A percentile compares a stretch with the other conserved stretches of the same genome.
These are phyloP conservation scores for Gallinago undulata DNA, from an alignment of 2,113 vertebrate genomes.

Conservation along the genomic window DNA sequence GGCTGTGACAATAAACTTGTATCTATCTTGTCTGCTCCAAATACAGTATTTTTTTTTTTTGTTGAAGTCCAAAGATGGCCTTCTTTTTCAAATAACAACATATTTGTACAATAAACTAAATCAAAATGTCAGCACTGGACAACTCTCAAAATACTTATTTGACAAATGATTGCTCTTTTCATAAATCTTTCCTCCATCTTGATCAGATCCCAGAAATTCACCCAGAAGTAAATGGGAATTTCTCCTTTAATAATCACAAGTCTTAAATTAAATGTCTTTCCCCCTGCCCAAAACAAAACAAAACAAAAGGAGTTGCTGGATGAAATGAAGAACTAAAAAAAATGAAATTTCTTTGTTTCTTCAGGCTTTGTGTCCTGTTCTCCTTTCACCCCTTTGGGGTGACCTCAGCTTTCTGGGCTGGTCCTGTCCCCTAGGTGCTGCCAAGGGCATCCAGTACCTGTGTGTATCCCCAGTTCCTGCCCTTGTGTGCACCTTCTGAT, in stretches of 20 bases:
- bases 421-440: neutral
- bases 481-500: neutral
- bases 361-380: neutral
- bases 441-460: rapidly evolving
- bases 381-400: neutral
- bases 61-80: neutral
- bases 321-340: neutral
- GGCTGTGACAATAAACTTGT: neutral
- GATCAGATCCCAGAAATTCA: neutral
- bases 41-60: neutral
- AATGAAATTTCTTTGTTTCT: neutral
- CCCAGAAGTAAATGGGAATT: neutral
- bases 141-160: neutral
- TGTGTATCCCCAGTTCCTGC: neutral
- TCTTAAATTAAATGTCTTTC: neutral
- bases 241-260: neutral
- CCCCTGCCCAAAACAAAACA: neutral
- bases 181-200: neutral
- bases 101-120: neutral
- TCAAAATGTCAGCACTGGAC: neutral
- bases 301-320: rapidly evolving
- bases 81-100: neutral
- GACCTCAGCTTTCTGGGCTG: neutral
- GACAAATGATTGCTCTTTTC: neutral
- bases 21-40: neutral